Evolutionary conservation across 2,797 vertebrate species (phyloP).

Genomic region (Semaprochilodus insignis): DNA sequence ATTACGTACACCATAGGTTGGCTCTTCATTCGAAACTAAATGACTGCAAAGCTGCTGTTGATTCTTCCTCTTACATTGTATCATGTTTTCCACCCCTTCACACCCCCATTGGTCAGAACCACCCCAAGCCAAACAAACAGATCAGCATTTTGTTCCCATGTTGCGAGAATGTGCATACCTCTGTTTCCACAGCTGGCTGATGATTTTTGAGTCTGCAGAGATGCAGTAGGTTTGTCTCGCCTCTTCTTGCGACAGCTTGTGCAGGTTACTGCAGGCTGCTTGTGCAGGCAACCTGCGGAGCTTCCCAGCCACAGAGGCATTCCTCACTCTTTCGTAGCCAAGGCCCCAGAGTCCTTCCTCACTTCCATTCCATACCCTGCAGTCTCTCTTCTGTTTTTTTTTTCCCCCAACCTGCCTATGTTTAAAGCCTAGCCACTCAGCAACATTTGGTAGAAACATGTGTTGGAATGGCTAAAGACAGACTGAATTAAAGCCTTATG

Average conservation of each 20-base stretch:
- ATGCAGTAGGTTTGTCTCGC: slow-evolving; percentile 13
- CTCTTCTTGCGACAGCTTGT: slow-evolving; percentile 17
- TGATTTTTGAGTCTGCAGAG: slow-evolving; percentile 14
- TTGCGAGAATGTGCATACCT: slow-evolving; percentile 49
- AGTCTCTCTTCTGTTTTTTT: slow-evolving; percentile 14
- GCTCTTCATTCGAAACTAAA: background rate
- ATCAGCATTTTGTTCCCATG: slow-evolving; percentile 39
- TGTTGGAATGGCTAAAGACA: background rate
- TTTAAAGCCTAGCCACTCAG: slow-evolving; percentile 31
- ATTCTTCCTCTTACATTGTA: background rate
- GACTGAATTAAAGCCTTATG: too few relatives aligned
- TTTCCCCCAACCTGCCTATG: slow-evolving; percentile 24
- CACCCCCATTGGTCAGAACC: background rate
- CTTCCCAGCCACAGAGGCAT: slow-evolving; percentile 49
- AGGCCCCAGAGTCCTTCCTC: slow-evolving; percentile 39
- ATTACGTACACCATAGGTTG: background rate
- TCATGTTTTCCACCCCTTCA: slow-evolving; percentile 8
- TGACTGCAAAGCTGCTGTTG: background rate
- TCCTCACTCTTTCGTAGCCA: slow-evolving; percentile 49
- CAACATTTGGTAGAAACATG: slow-evolving; percentile 58
- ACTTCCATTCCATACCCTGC: slow-evolving; percentile 48
- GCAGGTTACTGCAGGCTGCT: slow-evolving; percentile 28
- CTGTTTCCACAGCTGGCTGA: background rate
- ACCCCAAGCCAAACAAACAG: slow-evolving; percentile 19
- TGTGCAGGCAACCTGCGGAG: slow-evolving; percentile 39